Percentiles rank a stretch among this genome's conserved stretches.
These are phyloP conservation scores for Thunnus maccoyii DNA, from an alignment of 2,113 vertebrate species.

Conservation along the genomic window DNA sequence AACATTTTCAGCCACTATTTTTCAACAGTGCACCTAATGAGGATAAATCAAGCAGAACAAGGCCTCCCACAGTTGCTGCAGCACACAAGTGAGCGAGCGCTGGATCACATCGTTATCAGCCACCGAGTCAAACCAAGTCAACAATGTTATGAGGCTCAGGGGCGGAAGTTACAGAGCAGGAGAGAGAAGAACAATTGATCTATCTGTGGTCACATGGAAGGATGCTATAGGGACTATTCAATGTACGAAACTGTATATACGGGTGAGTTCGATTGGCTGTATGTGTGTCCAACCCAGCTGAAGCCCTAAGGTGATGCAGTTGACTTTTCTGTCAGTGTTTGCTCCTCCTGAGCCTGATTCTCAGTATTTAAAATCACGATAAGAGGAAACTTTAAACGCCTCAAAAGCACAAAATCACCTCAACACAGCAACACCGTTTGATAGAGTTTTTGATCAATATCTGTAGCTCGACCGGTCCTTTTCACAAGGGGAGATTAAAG, in stretches of 20 bases:
- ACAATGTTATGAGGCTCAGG: constrained; percentile 8
- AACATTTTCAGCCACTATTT: constrained; percentile 1
- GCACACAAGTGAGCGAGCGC: constrained; percentile 25
- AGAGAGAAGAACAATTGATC: constrained; percentile 18
- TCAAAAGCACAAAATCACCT: too few species aligned
- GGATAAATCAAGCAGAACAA: constrained; percentile 34
- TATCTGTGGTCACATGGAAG: constrained; percentile 9
- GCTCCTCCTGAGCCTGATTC: not conserved
- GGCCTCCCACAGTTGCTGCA: constrained; percentile 29
- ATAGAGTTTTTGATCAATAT: not conserved
- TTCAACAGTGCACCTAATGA: constrained; percentile 43
- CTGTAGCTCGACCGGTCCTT: not conserved
- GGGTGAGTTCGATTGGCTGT: not conserved
- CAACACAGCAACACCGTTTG: not conserved
- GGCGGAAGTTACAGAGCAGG: constrained; percentile 22
- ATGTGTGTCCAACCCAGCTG: not conserved
- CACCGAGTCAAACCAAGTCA: constrained; percentile 15
- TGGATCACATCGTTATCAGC: constrained; percentile 43
- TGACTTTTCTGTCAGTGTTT: not conserved
- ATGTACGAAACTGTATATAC: not conserved
- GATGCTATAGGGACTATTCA: not conserved
- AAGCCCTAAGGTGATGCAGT: constrained; percentile 10
- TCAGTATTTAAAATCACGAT: too few species aligned
- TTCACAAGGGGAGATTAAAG: not conserved
- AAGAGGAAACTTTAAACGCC: too few species aligned